A percentile compares a stretch with the other conserved stretches of the same genome.
Evolutionary conservation across 2,888 invertebrate genomes (phyloP).

Genomic region (Ornithoptera alexandrae): DNA sequence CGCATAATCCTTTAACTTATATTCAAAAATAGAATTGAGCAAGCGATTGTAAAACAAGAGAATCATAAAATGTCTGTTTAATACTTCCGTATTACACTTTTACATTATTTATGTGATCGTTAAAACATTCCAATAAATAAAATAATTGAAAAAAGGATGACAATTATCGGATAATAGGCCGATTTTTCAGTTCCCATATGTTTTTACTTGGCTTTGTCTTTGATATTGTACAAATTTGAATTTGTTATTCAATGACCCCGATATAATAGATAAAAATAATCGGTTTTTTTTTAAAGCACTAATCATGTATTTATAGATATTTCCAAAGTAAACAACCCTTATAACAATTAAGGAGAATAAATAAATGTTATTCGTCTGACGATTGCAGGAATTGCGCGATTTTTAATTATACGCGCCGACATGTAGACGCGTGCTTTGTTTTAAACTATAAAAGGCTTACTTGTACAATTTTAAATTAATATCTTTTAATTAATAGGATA

Average conservation of each 20-base stretch:
- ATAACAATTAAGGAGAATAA: not conserved
- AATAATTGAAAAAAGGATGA: not conserved
- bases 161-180: not conserved
- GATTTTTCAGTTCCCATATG: not conserved
- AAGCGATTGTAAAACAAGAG: not conserved
- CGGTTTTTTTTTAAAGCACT: not conserved
- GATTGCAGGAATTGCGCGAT: too few species aligned
- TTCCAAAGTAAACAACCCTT: not conserved
- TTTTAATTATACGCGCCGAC: too few species aligned
- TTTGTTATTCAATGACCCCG: constrained; percentile 17
- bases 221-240: constrained; percentile 8
- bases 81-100: not conserved
- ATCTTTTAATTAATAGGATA: not conserved
- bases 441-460: not conserved
- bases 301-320: not conserved
- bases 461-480: not conserved
- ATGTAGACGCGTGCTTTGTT: too few species aligned
- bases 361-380: too few species aligned
- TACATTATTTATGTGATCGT: not conserved
- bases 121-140: not conserved
- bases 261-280: not conserved
- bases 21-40: too few species aligned
- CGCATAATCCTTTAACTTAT: too few species aligned
- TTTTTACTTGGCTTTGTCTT: not conserved
- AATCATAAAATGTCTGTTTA: not conserved